Base-by-base conservation (phyloP, 2,113 vertebrate genomes). In the Scortum barcoo region DNA sequence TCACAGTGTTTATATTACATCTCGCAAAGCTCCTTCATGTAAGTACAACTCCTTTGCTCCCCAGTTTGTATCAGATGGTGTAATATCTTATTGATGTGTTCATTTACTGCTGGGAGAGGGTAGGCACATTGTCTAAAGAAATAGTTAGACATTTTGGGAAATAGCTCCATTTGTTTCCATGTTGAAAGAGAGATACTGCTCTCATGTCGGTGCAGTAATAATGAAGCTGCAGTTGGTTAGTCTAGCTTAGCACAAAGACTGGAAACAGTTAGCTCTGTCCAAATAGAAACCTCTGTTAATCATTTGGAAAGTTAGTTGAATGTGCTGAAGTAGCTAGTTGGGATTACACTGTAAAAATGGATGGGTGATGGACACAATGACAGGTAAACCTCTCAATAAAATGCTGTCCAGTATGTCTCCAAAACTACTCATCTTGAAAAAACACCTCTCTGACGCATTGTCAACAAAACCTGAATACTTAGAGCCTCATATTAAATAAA, bases 1-100 rank as follows among this genome's bases (percentile, higher is more conserved):
- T 77, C 56, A 54, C 71, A 86, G 73, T 75, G 69, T 87, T 84
- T 86, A 50, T 54, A 54, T 57, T 5, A 62, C 51, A 72, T 20
- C 53, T 80, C 40, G 57, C 48, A 75, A 63, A 44, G 40, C 13
- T 65, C 11, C 12, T 58, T 89, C 28, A 62, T 48, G 57, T 71
- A 24, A 65, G 57, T 72, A 22, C 56, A 85, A 19, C 22, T 63
- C 7, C 61, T 74, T 79, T 53, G 9, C 12, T 30, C 70, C 38
- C 17, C 12, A 70, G 2, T 72, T 83, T 69, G 16, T 77, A 67
- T 60, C 26, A 77, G 60, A 68, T 72, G 26, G n/a, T 90, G 68
- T 67, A 74, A 78, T 56, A 75, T 82, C 28, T 84, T 44, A 30
- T 80, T 67, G 20, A 16, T 86, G 13, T 80, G 72, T 81, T 48